Evolutionary conservation across 2,888 invertebrate genomes (phyloP).

Genomic region (Tholera decimalis): DNA sequence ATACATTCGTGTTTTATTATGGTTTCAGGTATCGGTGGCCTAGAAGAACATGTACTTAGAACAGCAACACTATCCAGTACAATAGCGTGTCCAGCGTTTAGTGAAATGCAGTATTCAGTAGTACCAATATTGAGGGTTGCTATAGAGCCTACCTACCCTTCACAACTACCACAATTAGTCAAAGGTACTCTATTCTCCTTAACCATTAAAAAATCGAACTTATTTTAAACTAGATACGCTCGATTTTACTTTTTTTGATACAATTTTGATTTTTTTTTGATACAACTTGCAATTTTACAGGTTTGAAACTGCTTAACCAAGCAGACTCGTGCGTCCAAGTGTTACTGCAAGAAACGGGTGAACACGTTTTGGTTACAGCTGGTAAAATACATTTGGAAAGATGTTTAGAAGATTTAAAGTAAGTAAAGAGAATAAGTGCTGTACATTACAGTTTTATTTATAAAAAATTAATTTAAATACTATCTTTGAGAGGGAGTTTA

Average conservation of each 20-base stretch:
- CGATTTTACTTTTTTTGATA: neutral
- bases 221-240: neutral
- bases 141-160: slow-evolving; percentile 96
- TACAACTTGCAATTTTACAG: slow-evolving; percentile 75
- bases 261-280: too few species aligned
- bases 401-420: slow-evolving; percentile 97
- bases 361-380: slow-evolving; percentile 98
- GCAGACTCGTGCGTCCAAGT: slow-evolving; percentile 98
- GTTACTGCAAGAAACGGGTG: slow-evolving; percentile 97
- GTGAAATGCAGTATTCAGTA: slow-evolving; percentile 94
- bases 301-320: slow-evolving; percentile 97
- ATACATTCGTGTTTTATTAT: slow-evolving; percentile 1
- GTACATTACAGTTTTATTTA: neutral
- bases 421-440: slow-evolving; percentile 57
- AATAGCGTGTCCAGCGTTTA: slow-evolving; percentile 96
- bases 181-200: slow-evolving; percentile 83
- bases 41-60: slow-evolving; percentile 96
- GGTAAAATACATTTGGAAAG: slow-evolving; percentile 99
- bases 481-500: too few species aligned
- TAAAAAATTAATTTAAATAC: too few species aligned
- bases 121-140: slow-evolving; percentile 98
- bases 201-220: neutral
- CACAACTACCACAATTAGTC: slow-evolving; percentile 94
- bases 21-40: slow-evolving; percentile 94
- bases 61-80: slow-evolving; percentile 97